Conservation (phyloP, 2,113 vertebrate genomes). For the Ancistrus triradiatus region DNA sequence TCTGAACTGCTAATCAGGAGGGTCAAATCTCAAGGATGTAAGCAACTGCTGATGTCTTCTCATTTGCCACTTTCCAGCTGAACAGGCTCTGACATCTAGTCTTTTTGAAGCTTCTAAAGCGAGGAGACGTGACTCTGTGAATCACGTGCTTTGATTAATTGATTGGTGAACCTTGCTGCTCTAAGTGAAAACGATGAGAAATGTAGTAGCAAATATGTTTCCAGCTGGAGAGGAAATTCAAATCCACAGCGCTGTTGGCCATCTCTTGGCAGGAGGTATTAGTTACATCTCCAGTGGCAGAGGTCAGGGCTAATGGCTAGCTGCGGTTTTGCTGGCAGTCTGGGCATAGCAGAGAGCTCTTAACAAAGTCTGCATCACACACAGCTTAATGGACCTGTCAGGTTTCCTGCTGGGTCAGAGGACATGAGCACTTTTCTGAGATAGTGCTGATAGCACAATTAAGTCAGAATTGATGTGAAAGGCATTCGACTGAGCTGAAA, state of each 20-base stretch:
- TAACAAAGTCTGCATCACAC: constrained; percentile 31
- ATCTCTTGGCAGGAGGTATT: constrained; percentile 21
- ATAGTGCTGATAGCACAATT: constrained; percentile 8
- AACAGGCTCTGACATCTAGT: no score
- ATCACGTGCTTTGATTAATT: not conserved
- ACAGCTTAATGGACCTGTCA: constrained; percentile 40
- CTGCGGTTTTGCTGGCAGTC: constrained; percentile 28
- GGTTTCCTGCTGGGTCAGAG: constrained; percentile 32
- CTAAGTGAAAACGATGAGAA: not conserved
- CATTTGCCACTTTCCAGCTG: no score
- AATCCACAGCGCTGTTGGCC: not conserved
- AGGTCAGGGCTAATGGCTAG: constrained; percentile 47
- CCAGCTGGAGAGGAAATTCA: constrained; percentile 7
- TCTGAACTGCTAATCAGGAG: no score
- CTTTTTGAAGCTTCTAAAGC: no score
- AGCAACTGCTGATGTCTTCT: no score
- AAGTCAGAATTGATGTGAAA: constrained; percentile 3
- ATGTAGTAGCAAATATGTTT: not conserved
- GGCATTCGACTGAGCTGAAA: not conserved
- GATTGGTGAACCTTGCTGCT: not conserved
- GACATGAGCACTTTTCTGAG: constrained; percentile 20
- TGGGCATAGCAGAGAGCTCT: constrained; percentile 18
- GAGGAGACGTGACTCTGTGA: not conserved
- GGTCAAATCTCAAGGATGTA: no score
- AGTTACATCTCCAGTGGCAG: constrained; percentile 33